phyloP scores from a whole-genome alignment of 2,113 vertebrate species.

The Electrona antarctica region DNA sequence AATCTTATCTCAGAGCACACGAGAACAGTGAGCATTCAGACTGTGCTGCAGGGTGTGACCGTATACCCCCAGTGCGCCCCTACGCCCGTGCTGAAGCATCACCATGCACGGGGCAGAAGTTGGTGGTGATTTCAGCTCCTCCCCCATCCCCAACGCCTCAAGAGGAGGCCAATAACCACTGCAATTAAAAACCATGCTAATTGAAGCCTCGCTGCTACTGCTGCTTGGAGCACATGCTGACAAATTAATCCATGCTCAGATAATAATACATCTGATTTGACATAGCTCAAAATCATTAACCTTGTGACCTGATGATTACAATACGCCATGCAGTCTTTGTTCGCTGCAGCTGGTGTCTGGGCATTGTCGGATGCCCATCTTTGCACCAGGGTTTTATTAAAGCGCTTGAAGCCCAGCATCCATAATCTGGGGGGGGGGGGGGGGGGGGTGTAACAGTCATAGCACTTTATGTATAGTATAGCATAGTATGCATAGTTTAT shows the following conservation, averaged over 20 bases:
- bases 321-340: slow-evolving; percentile 17
- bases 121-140: slow-evolving; percentile 56
- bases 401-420: no score
- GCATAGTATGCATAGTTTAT: no score
- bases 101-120: slow-evolving; percentile 45
- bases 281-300: slow-evolving; percentile 74
- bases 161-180: slow-evolving; percentile 72
- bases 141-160: slow-evolving; percentile 54
- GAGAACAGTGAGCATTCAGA: slow-evolving; percentile 16
- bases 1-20: slow-evolving; percentile 40
- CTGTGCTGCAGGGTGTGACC: slow-evolving; percentile 3
- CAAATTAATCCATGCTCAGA: slow-evolving; percentile 72
- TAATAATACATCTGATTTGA: slow-evolving; percentile 79
- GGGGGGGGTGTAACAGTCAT: no score
- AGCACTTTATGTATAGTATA: no score
- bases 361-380: background rate
- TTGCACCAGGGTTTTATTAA: background rate
- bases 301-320: slow-evolving; percentile 41
- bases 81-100: slow-evolving; percentile 20
- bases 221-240: slow-evolving; percentile 65
- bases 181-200: slow-evolving; percentile 72
- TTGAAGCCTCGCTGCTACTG: slow-evolving; percentile 64
- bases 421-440: no score
- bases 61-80: background rate
- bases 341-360: slow-evolving; percentile 40